Conservation (phyloP, 1,140 invertebrate species). For the Ips typographus region DNA sequence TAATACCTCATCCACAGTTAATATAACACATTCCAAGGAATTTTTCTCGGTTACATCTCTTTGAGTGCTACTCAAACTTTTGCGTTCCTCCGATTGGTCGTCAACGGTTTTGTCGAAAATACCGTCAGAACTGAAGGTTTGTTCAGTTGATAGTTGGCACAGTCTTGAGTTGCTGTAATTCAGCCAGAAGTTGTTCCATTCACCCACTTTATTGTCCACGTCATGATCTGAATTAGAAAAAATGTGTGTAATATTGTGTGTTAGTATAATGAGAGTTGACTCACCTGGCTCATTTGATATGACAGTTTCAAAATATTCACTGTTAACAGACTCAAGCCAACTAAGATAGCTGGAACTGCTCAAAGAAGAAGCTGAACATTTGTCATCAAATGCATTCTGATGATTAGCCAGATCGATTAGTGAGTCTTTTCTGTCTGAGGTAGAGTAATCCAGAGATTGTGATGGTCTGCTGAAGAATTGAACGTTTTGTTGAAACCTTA, state of each 20-base stretch:
- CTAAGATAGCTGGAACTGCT: slow-evolving; percentile 47
- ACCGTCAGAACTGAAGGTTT: slow-evolving; percentile 35
- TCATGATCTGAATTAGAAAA: slow-evolving; percentile 34
- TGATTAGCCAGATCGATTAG: not conserved
- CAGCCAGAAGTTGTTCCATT: slow-evolving; percentile 53
- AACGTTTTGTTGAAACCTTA: not conserved
- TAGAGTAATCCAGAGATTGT: slow-evolving; percentile 1
- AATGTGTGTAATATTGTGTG: not conserved
- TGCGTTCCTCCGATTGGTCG: slow-evolving; percentile 44
- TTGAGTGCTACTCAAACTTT: slow-evolving; percentile 48
- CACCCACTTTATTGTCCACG: slow-evolving; percentile 49
- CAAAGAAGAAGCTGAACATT: slow-evolving; percentile 27
- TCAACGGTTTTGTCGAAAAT: slow-evolving; percentile 36
- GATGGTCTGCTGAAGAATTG: not conserved
- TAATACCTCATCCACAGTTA: slow-evolving; percentile 48
- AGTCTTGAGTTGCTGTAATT: slow-evolving; percentile 49
- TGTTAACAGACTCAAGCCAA: slow-evolving; percentile 51
- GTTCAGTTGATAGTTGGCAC: slow-evolving; percentile 46
- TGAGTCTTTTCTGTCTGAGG: not conserved
- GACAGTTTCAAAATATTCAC: slow-evolving; percentile 42
- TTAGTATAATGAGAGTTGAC: slow-evolving; percentile 1
- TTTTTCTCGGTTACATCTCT: slow-evolving; percentile 47
- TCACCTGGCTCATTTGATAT: slow-evolving; percentile 24
- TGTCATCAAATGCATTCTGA: not conserved
- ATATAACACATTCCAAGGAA: slow-evolving; percentile 41